Evolutionary conservation across 2,113 vertebrate species (phyloP).

Genomic region (Galeopterus variegatus): DNA sequence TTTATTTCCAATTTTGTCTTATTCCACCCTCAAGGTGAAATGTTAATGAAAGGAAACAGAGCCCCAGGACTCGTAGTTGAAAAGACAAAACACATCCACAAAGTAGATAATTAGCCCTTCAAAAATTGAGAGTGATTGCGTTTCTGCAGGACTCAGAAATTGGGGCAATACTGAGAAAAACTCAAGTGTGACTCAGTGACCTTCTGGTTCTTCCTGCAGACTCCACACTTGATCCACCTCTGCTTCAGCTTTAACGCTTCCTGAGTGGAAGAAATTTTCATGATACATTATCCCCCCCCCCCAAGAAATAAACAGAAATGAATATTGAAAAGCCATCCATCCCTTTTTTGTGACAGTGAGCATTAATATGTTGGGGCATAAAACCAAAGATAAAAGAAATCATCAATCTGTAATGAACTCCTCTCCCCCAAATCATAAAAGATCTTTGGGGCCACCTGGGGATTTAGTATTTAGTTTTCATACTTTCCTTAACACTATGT

Average conservation of each 20-base stretch:
- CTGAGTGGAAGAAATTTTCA: constrained; percentile 11
- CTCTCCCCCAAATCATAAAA: neutral
- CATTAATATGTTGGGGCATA: neutral
- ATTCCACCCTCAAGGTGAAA: neutral
- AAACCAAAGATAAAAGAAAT: constrained; percentile 73
- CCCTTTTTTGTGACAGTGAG: constrained; percentile 36
- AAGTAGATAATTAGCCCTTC: constrained; percentile 71
- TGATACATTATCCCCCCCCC: neutral
- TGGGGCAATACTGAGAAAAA: constrained; percentile 66
- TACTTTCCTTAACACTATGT: constrained; percentile 67
- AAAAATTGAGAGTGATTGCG: constrained; percentile 61
- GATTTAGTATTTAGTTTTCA: constrained; percentile 70
- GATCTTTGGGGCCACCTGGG: neutral
- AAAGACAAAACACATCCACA: constrained; percentile 35
- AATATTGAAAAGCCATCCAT: constrained; percentile 61
- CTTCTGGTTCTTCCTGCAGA: constrained; percentile 52
- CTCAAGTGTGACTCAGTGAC: constrained; percentile 47
- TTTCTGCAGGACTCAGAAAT: constrained; percentile 84
- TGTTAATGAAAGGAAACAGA: constrained; percentile 57
- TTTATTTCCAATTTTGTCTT: constrained; percentile 55
- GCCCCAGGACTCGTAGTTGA: neutral
- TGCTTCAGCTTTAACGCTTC: constrained; percentile 67
- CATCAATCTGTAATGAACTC: neutral
- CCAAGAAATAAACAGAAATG: constrained; percentile 69
- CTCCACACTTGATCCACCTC: constrained; percentile 45